These are phyloP conservation scores for Tachuris rubrigastra DNA, from an alignment of 2,113 vertebrate genomes.

Conservation along the genomic window DNA sequence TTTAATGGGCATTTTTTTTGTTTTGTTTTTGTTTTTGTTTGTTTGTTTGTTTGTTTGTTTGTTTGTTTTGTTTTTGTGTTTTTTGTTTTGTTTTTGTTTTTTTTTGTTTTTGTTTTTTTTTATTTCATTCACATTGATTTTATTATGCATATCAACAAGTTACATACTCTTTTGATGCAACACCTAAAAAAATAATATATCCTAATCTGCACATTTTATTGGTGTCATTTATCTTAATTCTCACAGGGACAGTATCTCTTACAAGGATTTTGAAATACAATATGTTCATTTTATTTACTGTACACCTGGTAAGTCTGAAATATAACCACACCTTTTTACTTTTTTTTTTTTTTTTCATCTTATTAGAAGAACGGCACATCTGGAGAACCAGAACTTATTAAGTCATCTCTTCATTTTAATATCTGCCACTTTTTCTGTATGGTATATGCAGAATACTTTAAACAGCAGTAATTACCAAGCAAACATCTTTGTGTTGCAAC, in stretches of 20 bases:
- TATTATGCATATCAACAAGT: neutral
- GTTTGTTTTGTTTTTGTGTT: too few relatives aligned
- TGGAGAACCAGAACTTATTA: conserved; percentile 3
- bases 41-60: too few relatives aligned
- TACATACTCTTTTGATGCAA: neutral
- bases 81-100: too few relatives aligned
- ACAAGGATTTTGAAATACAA: neutral
- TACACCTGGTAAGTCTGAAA: conserved; percentile 12
- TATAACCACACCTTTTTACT: neutral
- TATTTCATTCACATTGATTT: neutral
- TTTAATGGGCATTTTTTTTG: neutral
- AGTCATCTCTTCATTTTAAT: conserved; percentile 20
- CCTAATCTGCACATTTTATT: conserved; percentile 34
- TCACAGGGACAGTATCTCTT: neutral
- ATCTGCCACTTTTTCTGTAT: neutral
- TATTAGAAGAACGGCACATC: neutral
- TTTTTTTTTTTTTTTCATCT: neutral
- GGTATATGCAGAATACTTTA: neutral
- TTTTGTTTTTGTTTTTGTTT: too few relatives aligned
- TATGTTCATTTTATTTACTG: conserved; percentile 45
- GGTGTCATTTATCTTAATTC: conserved; percentile 39
- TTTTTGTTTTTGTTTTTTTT: neutral
- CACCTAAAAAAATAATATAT: neutral
- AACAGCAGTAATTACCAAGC: conserved; percentile 2
- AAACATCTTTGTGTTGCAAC: neutral